Percentiles rank a stretch among this genome's conserved stretches.
These are phyloP conservation scores for Carollia perspicillata DNA, from an alignment of 2,113 vertebrate species.

Conservation along the genomic window DNA sequence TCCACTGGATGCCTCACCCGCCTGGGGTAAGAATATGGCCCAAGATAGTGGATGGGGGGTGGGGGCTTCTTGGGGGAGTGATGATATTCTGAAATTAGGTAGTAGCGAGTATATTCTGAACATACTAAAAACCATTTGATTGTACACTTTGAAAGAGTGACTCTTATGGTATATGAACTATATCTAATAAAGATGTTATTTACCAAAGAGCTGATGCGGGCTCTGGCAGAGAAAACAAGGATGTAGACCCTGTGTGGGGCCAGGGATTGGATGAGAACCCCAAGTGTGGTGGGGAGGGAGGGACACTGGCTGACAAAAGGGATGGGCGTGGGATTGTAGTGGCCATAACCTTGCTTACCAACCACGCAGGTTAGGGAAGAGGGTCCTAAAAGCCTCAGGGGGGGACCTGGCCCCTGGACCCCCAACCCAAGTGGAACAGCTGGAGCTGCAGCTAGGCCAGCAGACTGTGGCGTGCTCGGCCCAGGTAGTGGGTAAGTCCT, in stretches of 20 bases:
- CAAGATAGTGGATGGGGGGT: background rate
- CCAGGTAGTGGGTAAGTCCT: slow-evolving; percentile 87
- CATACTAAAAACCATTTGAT: background rate
- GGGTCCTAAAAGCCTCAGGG: slow-evolving; percentile 55
- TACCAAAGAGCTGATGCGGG: background rate
- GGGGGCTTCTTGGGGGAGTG: background rate
- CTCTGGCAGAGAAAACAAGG: background rate
- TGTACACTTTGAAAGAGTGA: background rate
- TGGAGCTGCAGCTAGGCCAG: slow-evolving; percentile 89
- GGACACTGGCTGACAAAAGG: background rate
- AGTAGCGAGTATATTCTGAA: background rate
- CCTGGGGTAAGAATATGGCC: slow-evolving; percentile 86
- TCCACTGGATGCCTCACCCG: slow-evolving; percentile 88
- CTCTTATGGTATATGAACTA: background rate
- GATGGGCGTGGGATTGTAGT: background rate
- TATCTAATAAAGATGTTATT: background rate
- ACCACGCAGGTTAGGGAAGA: slow-evolving; percentile 78
- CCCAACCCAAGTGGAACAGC: slow-evolving; percentile 79
- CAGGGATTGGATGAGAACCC: background rate
- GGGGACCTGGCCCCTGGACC: slow-evolving; percentile 47
- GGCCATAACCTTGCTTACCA: slow-evolving; percentile 35
- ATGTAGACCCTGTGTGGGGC: background rate
- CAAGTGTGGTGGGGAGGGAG: background rate
- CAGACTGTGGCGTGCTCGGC: slow-evolving; percentile 88
- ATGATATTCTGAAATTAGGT: background rate